phyloP scores from a whole-genome alignment of 1,140 invertebrate genomes.

The Atta colombica region DNA sequence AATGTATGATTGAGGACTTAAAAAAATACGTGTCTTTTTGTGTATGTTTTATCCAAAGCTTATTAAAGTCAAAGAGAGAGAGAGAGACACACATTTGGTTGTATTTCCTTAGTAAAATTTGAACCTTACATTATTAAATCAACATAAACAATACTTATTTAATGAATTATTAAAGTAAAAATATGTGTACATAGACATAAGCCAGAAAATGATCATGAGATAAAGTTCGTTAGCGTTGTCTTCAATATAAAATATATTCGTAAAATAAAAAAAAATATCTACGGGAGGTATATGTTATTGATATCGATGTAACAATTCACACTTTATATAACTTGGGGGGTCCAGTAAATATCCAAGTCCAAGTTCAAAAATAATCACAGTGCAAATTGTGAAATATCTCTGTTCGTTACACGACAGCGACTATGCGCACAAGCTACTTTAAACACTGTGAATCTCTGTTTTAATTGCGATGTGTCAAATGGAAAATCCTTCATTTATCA shows the following conservation, averaged over 20 bases:
- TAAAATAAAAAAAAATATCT: conserved; percentile 34
- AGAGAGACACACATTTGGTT: no score
- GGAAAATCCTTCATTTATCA: conserved; percentile 35
- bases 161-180: conserved; percentile 12
- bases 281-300: background rate
- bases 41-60: no score
- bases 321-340: background rate
- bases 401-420: background rate
- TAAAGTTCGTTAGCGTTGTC: conserved; percentile 31
- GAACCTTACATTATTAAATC: background rate
- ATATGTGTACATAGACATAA: background rate
- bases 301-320: conserved; percentile 17
- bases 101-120: background rate
- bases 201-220: conserved; percentile 25
- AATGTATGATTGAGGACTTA: no score
- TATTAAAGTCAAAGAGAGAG: no score
- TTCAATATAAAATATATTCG: background rate
- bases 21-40: no score
- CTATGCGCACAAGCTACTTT: background rate
- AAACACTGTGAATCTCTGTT: background rate
- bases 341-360: no score
- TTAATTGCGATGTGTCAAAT: conserved; percentile 10
- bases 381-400: background rate
- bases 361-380: conserved; percentile 11
- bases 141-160: background rate